Evolutionary conservation across 2,888 invertebrate genomes (phyloP).

Genomic region (Drosophila robusta): DNA sequence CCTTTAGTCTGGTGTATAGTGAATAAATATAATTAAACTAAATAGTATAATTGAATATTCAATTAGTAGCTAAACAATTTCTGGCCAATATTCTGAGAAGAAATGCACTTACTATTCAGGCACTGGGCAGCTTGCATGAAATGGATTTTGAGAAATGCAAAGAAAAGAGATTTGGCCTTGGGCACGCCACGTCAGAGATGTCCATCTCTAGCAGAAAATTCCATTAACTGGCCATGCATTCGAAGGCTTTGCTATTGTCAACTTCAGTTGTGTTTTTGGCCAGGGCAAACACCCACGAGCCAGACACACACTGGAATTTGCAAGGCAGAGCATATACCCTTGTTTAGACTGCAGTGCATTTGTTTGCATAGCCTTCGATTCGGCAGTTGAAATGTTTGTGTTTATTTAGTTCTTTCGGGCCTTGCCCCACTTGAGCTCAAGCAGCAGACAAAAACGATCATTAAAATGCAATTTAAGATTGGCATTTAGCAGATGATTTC

Average conservation of each 20-base stretch:
- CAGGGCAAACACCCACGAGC: conserved; percentile 30
- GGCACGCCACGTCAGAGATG: neutral
- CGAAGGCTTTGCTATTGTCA: conserved; percentile 26
- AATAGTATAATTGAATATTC: conserved; percentile 26
- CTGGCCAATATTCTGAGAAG: neutral
- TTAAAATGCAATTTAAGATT: conserved; percentile 63
- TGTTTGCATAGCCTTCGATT: conserved; percentile 29
- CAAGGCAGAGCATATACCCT: conserved; percentile 14
- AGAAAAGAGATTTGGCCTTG: neutral
- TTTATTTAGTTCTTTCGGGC: conserved; percentile 48
- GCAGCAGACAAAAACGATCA: conserved; percentile 35
- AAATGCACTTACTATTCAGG: neutral
- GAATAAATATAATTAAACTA: no score
- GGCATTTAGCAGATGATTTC: conserved; percentile 42
- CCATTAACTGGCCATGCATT: conserved; percentile 19
- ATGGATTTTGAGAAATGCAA: conserved; percentile 1
- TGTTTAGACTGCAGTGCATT: conserved; percentile 45
- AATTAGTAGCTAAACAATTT: conserved; percentile 33
- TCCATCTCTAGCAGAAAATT: conserved; percentile 28
- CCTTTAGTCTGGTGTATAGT: no score
- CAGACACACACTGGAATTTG: conserved; percentile 8
- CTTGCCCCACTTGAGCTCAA: neutral
- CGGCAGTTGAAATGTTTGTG: conserved; percentile 9
- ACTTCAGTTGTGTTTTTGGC: conserved; percentile 24
- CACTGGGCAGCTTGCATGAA: neutral